These are phyloP conservation scores for Drosophila azteca DNA, from an alignment of 1,140 invertebrate species.

Conservation along the genomic window DNA sequence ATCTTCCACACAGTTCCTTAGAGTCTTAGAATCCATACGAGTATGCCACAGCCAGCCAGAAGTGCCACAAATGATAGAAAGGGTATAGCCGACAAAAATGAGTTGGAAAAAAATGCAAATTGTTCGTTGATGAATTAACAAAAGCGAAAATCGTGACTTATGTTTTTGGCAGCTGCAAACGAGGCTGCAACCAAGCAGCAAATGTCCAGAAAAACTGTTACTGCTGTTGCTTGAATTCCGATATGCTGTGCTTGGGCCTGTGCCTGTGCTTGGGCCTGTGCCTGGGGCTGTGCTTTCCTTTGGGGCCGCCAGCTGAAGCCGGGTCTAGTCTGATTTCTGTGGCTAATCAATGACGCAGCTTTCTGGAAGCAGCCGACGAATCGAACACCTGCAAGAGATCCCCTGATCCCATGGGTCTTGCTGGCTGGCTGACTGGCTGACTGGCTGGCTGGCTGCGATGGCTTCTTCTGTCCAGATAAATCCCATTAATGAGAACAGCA, in stretches of 20 bases:
- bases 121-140: constrained; percentile 83
- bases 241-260: too few relatives aligned
- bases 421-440: too few relatives aligned
- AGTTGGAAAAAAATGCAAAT: constrained; percentile 77
- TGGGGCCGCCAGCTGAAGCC: too few relatives aligned
- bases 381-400: constrained; percentile 69
- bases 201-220: constrained; percentile 53
- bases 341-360: constrained; percentile 77
- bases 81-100: constrained; percentile 46
- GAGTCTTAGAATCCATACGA: too few relatives aligned
- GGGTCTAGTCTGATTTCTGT: constrained; percentile 63
- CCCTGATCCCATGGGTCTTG: neutral
- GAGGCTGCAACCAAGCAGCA: constrained; percentile 20
- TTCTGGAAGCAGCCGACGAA: constrained; percentile 25
- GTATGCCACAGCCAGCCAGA: too few relatives aligned
- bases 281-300: constrained; percentile 25
- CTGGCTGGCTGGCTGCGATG: too few relatives aligned
- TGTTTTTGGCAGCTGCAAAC: constrained; percentile 82
- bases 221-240: constrained; percentile 8
- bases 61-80: constrained; percentile 5
- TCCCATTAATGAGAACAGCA: constrained; percentile 58
- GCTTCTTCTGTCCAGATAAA: too few relatives aligned
- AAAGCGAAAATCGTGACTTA: constrained; percentile 83
- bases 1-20: neutral
- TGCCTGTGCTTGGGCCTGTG: constrained; percentile 1